Evolutionary conservation across 2,797 vertebrate genomes (phyloP).

Genomic region (Austrolebias charrua): DNA sequence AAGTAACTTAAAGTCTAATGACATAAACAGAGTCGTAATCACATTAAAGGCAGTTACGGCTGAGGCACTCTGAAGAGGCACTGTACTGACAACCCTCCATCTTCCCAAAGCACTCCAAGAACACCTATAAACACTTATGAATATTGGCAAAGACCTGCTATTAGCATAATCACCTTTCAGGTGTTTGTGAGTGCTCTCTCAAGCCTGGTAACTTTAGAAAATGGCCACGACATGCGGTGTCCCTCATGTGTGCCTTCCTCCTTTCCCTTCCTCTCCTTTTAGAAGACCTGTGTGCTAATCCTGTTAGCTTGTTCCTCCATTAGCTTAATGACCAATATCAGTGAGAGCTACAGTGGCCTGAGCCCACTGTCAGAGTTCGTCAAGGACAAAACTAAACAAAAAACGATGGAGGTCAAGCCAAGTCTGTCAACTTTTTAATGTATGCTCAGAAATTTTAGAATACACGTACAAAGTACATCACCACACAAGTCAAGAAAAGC

Average conservation of each 20-base stretch:
- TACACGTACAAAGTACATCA: background rate
- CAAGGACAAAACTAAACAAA: slow-evolving; percentile 82
- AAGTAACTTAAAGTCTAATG: slow-evolving; percentile 68
- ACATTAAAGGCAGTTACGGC: slow-evolving; percentile 70
- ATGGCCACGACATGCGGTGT: slow-evolving; percentile 81
- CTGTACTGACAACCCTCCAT: slow-evolving; percentile 68
- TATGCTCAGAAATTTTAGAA: slow-evolving; percentile 33
- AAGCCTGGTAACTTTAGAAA: slow-evolving; percentile 75
- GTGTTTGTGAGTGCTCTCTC: slow-evolving; percentile 61
- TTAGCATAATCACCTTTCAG: slow-evolving; percentile 79
- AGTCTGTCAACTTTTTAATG: slow-evolving; percentile 55
- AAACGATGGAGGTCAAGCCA: slow-evolving; percentile 43
- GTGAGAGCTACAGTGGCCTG: slow-evolving; percentile 81
- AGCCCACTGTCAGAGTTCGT: slow-evolving; percentile 75
- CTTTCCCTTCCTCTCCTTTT: slow-evolving; percentile 43
- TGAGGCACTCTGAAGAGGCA: slow-evolving; percentile 63
- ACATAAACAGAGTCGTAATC: slow-evolving; percentile 77
- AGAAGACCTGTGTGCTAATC: slow-evolving; percentile 82
- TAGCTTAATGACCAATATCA: slow-evolving; percentile 93
- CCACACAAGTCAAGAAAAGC: slow-evolving; percentile 61
- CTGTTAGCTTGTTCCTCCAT: slow-evolving; percentile 88
- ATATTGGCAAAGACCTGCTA: slow-evolving; percentile 75
- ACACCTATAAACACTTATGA: slow-evolving; percentile 81
- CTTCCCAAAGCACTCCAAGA: slow-evolving; percentile 66
- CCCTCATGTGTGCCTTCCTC: slow-evolving; percentile 61